These are phyloP conservation scores for Lontra canadensis DNA, from an alignment of 2,113 vertebrate genomes.

Conservation along the genomic window DNA sequence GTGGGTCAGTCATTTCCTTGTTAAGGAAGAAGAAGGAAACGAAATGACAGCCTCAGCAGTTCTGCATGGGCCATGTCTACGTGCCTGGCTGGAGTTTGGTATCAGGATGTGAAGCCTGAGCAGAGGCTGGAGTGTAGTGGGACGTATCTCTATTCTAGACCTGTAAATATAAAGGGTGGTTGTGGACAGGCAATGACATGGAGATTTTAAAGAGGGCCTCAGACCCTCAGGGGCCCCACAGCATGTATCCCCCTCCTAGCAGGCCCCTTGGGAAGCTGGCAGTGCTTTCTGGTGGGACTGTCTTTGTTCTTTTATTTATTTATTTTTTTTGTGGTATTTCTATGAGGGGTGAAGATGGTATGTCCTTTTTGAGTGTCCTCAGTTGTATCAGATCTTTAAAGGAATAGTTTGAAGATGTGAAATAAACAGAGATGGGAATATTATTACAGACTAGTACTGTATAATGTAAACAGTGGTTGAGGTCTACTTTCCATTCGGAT, in stretches of 20 bases:
- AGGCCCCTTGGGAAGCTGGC: background rate
- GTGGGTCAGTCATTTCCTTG: slow-evolving; percentile 79
- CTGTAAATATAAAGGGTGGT: background rate
- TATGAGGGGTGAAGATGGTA: too few species aligned
- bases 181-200: background rate
- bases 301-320: background rate
- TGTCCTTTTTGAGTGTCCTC: background rate
- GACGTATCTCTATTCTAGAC: background rate
- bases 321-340: background rate
- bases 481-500: background rate
- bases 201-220: background rate
- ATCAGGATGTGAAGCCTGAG: background rate
- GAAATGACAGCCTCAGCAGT: slow-evolving; percentile 52
- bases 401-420: background rate
- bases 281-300: background rate
- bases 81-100: background rate
- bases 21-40: slow-evolving; percentile 65
- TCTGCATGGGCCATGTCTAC: background rate
- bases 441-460: background rate
- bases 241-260: background rate
- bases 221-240: background rate
- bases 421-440: background rate
- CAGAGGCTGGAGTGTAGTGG: background rate
- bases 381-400: background rate
- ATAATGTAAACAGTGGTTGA: background rate